Conservation (phyloP, 2,113 vertebrate species). For the Coregonus clupeaformis region DNA sequence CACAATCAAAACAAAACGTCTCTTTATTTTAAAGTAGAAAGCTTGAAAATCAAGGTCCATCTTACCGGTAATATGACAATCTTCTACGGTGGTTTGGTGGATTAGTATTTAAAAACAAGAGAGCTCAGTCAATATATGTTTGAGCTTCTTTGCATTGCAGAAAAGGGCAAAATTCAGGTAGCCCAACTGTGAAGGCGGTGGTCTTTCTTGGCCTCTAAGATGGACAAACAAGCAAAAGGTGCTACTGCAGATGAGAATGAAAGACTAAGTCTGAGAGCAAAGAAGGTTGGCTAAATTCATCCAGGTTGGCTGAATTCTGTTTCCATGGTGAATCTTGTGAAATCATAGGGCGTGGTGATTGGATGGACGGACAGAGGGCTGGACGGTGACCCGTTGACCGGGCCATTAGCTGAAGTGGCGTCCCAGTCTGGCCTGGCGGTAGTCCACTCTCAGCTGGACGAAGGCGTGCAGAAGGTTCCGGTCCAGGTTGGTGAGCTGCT, state of each 20-base stretch:
- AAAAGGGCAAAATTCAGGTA: not conserved
- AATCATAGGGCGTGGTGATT: slow-evolving; percentile 37
- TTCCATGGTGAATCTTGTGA: slow-evolving; percentile 51
- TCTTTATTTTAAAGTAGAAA: slow-evolving; percentile 27
- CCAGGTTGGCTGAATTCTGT: slow-evolving; percentile 5
- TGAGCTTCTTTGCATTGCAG: slow-evolving; percentile 41
- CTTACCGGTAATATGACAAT: slow-evolving; percentile 36
- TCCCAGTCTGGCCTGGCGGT: slow-evolving; percentile 91
- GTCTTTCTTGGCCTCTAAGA: slow-evolving; percentile 14
- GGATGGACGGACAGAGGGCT: slow-evolving; percentile 53
- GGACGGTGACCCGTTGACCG: slow-evolving; percentile 19
- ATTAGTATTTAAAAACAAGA: slow-evolving; percentile 69
- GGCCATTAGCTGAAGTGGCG: slow-evolving; percentile 93
- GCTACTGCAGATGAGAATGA: slow-evolving; percentile 35
- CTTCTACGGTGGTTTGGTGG: slow-evolving; percentile 24
- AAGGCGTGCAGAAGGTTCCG: slow-evolving; percentile 97
- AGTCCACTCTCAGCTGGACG: slow-evolving; percentile 95
- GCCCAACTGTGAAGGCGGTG: no score
- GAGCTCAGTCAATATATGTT: slow-evolving; percentile 46
- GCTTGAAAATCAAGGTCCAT: slow-evolving; percentile 47
- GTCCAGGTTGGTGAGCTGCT: slow-evolving; percentile 97
- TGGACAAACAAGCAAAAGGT: slow-evolving; percentile 29
- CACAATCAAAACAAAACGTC: slow-evolving; percentile 61
- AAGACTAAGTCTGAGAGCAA: not conserved
- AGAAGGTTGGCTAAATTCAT: not conserved